Conservation (phyloP, 2,113 vertebrate genomes). For the Cephalopterus ornatus region DNA sequence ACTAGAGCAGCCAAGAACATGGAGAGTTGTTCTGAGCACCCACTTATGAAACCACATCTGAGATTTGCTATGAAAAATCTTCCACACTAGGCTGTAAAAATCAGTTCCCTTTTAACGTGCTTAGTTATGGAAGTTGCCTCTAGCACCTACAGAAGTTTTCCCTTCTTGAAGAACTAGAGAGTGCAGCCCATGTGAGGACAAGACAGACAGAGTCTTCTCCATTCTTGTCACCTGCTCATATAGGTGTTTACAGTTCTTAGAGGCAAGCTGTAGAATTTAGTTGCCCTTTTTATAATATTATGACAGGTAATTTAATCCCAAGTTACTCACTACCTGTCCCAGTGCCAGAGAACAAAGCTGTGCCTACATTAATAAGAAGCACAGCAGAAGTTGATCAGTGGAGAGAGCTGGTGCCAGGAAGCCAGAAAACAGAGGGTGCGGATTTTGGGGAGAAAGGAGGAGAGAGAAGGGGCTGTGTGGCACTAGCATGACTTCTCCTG, state of each 20-base stretch:
- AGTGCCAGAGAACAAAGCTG: neutral
- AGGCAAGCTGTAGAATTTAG: neutral
- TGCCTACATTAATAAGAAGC: neutral
- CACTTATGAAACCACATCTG: neutral
- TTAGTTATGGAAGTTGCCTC: neutral
- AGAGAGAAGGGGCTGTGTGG: neutral
- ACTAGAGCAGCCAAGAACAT: neutral
- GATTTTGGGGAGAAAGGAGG: neutral
- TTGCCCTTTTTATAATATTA: neutral
- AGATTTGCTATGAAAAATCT: neutral
- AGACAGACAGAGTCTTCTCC: neutral
- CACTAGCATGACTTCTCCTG: neutral
- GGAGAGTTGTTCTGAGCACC: neutral
- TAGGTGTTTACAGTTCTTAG: neutral
- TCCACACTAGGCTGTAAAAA: neutral
- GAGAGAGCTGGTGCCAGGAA: neutral
- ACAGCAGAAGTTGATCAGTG: rapidly evolving
- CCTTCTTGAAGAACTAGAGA: neutral
- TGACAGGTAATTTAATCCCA: neutral
- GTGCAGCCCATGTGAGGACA: neutral
- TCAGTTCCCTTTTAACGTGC: neutral
- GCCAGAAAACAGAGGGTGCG: neutral
- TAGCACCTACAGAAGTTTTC: neutral
- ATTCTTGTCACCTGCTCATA: neutral
- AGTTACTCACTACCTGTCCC: neutral